Evolutionary conservation across 2,888 invertebrate species (phyloP), one percentile per base, ranked within the genome.

Genomic region (Thumatha senex): DNA sequence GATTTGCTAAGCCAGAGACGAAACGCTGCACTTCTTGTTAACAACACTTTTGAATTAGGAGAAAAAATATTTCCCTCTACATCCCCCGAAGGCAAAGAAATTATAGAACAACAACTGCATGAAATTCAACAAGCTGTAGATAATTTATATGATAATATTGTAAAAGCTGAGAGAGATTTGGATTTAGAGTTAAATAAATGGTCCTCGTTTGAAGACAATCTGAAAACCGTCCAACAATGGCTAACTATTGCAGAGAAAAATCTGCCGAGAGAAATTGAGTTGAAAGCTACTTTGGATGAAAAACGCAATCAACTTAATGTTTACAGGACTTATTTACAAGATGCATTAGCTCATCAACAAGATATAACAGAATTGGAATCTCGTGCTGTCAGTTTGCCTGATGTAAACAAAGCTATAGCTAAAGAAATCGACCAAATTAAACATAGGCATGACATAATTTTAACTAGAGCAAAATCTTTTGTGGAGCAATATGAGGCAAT

Each of bases 121-220:
- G 96, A 97, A 69, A 92, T 98, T 30, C 96, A 97, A 73, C 95
- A 96, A 76, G 94, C 96, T 0, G 93, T 98, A 56, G 98, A 98
- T 66, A 92, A 94, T 40, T 84, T 98, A 0, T 97, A 95, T 69
- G 98, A 98, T 69, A 94, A 94, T 56, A 94, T 97, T 34, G 93
- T 94, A n/a, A 94, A 93, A 53, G 93, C 95, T 0, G 96, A 97
- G 63, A 93, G 96, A 50, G 95, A 96, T 68, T 92, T 98, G 18
- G 96, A 97, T 82, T 94, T 95, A 0, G 97, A 96, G 84, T 93
- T 98, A 48, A 94, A 94, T 42, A 94, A 96, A 67, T 98, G 98
- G 98, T 96, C 95, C 13, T 96, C 96, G 3, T 98, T 98, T 76
- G 97, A 98, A 80, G 97, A 98, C 71, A 95, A 95, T 63, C 93